These are phyloP conservation scores for Cremastobaeus sp. DNA, from an alignment of 2,888 invertebrate species.

Conservation along the genomic window DNA sequence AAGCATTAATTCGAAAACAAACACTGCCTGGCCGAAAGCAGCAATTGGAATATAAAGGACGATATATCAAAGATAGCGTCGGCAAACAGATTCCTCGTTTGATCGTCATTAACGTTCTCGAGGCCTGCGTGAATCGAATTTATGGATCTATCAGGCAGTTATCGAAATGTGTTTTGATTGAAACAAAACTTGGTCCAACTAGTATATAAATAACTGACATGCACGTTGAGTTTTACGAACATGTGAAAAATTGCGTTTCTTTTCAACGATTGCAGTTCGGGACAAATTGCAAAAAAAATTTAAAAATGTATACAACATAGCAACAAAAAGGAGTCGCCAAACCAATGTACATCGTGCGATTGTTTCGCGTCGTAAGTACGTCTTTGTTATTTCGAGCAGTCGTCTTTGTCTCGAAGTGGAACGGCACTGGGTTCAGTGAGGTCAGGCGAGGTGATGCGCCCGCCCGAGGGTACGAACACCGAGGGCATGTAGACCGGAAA, in stretches of 20 bases:
- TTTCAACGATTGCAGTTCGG: too few relatives aligned
- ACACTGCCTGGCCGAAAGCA: constrained; percentile 38
- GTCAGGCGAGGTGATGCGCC: constrained; percentile 75
- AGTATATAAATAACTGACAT: too few relatives aligned
- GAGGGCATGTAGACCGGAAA: constrained; percentile 78
- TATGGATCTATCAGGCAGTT: not conserved
- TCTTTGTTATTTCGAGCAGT: constrained; percentile 45
- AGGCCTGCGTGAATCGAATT: constrained; percentile 12
- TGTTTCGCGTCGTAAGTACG: constrained; percentile 17
- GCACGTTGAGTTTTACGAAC: too few relatives aligned
- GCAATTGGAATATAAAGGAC: constrained; percentile 47
- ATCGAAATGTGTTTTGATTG: too few relatives aligned
- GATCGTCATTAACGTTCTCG: constrained; percentile 54
- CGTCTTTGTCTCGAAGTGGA: constrained; percentile 58
- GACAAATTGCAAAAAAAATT: too few relatives aligned
- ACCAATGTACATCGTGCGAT: constrained; percentile 22
- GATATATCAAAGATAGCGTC: constrained; percentile 46
- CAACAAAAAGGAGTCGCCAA: too few relatives aligned
- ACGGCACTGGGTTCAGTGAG: constrained; percentile 73
- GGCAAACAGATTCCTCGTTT: constrained; percentile 57
- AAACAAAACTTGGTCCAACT: too few relatives aligned
- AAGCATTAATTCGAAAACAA: constrained; percentile 49
- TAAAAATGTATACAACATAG: too few relatives aligned
- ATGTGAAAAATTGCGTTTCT: too few relatives aligned
- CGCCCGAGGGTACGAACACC: constrained; percentile 65